phyloP scores from a whole-genome alignment of 2,888 invertebrate species.

The Frankliniella fusca region DNA sequence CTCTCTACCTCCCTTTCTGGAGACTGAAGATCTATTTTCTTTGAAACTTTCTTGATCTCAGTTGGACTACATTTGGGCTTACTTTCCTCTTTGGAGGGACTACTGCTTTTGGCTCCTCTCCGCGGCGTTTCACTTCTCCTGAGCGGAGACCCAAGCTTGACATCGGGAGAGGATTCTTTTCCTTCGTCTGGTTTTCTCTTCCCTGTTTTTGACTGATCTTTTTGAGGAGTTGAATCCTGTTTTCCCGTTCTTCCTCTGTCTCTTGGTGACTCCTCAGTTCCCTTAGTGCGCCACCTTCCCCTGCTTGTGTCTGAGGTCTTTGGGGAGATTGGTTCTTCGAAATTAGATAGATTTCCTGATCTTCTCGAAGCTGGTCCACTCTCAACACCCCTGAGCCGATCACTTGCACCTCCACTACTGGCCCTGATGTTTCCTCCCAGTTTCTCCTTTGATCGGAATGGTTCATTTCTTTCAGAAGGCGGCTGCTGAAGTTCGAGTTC shows the following conservation, averaged over 20 bases:
- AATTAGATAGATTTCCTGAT: slow-evolving; percentile 31
- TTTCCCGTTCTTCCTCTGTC: slow-evolving; percentile 32
- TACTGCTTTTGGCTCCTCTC: slow-evolving; percentile 34
- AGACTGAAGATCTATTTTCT: slow-evolving; percentile 30
- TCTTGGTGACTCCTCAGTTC: slow-evolving; percentile 34
- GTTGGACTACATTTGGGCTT: slow-evolving; percentile 40
- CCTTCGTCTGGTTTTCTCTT: slow-evolving; percentile 49
- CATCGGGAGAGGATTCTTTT: slow-evolving; percentile 35
- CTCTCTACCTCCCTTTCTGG: not conserved
- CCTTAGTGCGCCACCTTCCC: slow-evolving; percentile 34
- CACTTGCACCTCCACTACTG: slow-evolving; percentile 50
- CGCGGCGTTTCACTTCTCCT: slow-evolving; percentile 33
- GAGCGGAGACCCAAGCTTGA: slow-evolving; percentile 22
- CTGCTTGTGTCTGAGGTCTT: not conserved
- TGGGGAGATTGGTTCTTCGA: slow-evolving; percentile 27
- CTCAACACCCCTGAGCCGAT: slow-evolving; percentile 65
- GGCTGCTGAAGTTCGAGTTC: slow-evolving; percentile 66
- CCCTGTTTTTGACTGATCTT: slow-evolving; percentile 42
- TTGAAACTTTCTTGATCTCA: slow-evolving; percentile 40
- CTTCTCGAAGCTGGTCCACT: slow-evolving; percentile 35
- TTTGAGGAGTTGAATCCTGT: slow-evolving; percentile 46
- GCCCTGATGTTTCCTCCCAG: slow-evolving; percentile 38
- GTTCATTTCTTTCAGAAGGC: slow-evolving; percentile 73
- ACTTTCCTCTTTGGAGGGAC: slow-evolving; percentile 42
- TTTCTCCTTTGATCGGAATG: slow-evolving; percentile 48